phyloP scores from a whole-genome alignment of 2,888 invertebrate species.

The Stenolophus ochropezus region DNA sequence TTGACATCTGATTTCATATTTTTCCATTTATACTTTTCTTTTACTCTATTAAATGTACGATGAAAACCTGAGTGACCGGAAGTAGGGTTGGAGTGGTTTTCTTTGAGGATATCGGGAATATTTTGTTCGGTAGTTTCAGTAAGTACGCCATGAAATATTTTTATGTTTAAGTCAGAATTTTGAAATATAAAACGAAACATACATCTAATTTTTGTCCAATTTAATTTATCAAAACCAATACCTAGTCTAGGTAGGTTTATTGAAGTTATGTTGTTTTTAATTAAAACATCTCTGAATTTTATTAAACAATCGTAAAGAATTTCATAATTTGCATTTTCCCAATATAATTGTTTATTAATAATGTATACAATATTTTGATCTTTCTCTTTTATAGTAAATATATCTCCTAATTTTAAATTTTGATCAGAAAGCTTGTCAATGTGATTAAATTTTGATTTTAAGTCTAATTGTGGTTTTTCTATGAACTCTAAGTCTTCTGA shows the following conservation, averaged over 20 bases:
- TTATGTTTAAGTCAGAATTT: constrained; percentile 62
- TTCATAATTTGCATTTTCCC: constrained; percentile 49
- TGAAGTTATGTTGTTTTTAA: background rate
- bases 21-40: constrained; percentile 66
- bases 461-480: background rate
- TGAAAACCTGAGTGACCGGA: constrained; percentile 64
- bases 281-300: background rate
- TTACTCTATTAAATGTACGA: constrained; percentile 65
- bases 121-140: constrained; percentile 56
- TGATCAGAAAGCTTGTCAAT: background rate
- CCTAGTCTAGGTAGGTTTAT: background rate
- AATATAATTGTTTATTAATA: constrained; percentile 24
- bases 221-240: constrained; percentile 4
- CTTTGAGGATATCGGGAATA: constrained; percentile 63
- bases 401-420: background rate
- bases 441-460: background rate
- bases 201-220: background rate
- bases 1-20: constrained; percentile 67
- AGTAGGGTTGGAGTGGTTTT: constrained; percentile 63
- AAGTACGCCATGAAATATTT: constrained; percentile 59
- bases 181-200: constrained; percentile 59
- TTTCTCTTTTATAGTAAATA: background rate
- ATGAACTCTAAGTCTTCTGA: constrained; percentile 37
- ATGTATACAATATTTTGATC: background rate
- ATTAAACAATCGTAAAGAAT: constrained; percentile 44